These are phyloP conservation scores for Agrypnia vestita DNA, from an alignment of 1,140 invertebrate genomes.

Conservation along the genomic window DNA sequence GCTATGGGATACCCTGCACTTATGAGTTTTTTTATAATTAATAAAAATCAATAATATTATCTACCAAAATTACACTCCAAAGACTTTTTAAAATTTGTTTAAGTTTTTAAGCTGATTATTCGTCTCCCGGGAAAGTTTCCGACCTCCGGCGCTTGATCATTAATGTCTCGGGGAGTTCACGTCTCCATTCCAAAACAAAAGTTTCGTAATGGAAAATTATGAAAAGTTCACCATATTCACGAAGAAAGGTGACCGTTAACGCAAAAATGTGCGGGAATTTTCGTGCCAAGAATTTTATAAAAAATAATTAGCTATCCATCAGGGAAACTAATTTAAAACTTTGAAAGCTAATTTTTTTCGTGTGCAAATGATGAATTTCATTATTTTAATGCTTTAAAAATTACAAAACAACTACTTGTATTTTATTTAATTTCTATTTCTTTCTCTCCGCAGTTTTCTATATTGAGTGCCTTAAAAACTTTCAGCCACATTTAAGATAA, in stretches of 20 bases:
- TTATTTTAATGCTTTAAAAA: no score
- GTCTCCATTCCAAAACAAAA: neutral
- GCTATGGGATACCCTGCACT: neutral
- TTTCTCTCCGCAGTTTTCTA: no score
- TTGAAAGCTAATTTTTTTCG: no score
- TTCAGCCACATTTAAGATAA: no score
- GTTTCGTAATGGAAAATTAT: neutral
- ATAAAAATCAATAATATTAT: neutral
- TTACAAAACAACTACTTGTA: no score
- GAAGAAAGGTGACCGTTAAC: neutral
- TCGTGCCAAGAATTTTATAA: neutral
- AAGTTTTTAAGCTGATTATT: conserved; percentile 7
- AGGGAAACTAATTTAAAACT: no score
- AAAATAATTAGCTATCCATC: no score
- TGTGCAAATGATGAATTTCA: no score
- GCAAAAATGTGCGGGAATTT: conserved; percentile 2
- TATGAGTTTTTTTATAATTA: neutral
- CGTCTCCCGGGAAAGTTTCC: neutral
- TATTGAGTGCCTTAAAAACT: no score
- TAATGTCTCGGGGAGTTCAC: no score
- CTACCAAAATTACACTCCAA: neutral
- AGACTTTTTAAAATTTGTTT: neutral
- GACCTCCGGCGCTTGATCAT: no score
- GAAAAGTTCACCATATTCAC: neutral
- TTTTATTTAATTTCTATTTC: no score